phyloP scores from a whole-genome alignment of 2,888 invertebrate genomes.

The Pycnomerus fuliginosus region DNA sequence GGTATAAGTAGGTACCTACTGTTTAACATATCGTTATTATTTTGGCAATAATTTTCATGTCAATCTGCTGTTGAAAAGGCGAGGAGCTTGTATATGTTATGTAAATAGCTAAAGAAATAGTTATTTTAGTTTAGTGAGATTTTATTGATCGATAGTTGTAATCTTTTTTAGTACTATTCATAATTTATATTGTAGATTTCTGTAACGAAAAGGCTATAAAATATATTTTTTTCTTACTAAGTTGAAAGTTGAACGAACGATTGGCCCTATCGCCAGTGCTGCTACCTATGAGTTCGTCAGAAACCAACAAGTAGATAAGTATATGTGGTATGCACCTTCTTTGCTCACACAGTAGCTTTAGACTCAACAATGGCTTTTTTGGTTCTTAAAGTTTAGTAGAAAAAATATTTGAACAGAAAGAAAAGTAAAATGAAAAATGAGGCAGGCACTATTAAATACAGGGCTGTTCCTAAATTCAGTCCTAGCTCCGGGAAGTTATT shows the following conservation, averaged over 20 bases:
- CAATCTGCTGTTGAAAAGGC: slow-evolving; percentile 7
- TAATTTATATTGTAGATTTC: slow-evolving; percentile 37
- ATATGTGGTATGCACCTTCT: no score
- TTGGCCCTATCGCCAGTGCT: no score
- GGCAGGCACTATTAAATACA: no score
- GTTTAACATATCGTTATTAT: slow-evolving; percentile 2
- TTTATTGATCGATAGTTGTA: slow-evolving; percentile 19
- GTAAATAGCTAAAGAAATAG: slow-evolving; percentile 26
- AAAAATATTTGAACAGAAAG: neutral
- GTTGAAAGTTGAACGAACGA: neutral
- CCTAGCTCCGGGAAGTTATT: no score
- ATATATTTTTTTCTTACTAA: slow-evolving; percentile 42
- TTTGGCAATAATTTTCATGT: slow-evolving; percentile 14
- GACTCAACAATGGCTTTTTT: no score
- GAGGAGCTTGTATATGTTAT: slow-evolving; percentile 26
- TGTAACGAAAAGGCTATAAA: slow-evolving; percentile 40
- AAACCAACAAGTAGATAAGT: neutral
- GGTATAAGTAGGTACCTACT: no score
- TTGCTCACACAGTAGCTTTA: no score
- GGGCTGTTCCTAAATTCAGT: no score
- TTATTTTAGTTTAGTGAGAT: slow-evolving; percentile 28
- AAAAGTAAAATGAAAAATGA: no score
- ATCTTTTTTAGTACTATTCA: slow-evolving; percentile 32
- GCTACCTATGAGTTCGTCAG: neutral
- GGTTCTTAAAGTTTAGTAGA: neutral